A percentile compares a stretch with the other conserved stretches of the same genome.
phyloP scores from a whole-genome alignment of 2,113 vertebrate genomes.

The Dasyornis broadbenti region DNA sequence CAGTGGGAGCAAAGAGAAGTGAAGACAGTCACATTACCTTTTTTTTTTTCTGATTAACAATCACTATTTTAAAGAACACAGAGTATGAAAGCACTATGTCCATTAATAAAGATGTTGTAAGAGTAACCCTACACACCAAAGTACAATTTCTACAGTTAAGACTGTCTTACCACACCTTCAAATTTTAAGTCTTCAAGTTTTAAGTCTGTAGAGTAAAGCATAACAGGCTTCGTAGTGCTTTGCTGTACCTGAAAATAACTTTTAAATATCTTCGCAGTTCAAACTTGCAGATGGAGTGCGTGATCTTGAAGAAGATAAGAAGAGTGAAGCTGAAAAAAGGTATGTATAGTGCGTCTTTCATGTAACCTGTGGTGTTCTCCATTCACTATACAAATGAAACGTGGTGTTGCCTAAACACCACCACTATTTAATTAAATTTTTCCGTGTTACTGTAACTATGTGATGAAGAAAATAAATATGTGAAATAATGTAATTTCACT shows the following conservation, averaged over 20 bases:
- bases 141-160: background rate
- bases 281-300: constrained; percentile 20
- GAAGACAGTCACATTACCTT: background rate
- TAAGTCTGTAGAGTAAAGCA: background rate
- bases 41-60: background rate
- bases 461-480: background rate
- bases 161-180: background rate
- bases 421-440: background rate
- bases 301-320: constrained; percentile 43
- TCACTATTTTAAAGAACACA: background rate
- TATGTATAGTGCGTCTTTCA: constrained; percentile 12
- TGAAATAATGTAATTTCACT: background rate
- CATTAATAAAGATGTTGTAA: background rate
- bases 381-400: background rate
- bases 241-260: background rate
- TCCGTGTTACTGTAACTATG: background rate
- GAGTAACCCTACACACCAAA: background rate
- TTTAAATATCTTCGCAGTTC: constrained; percentile 44
- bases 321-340: constrained; percentile 55
- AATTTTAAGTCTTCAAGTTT: no score
- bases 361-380: background rate
- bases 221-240: background rate
- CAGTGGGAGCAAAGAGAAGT: background rate
- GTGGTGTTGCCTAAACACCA: background rate
- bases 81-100: background rate